phyloP scores from a whole-genome alignment of 2,113 vertebrate species.

The Clinocottus analis region DNA sequence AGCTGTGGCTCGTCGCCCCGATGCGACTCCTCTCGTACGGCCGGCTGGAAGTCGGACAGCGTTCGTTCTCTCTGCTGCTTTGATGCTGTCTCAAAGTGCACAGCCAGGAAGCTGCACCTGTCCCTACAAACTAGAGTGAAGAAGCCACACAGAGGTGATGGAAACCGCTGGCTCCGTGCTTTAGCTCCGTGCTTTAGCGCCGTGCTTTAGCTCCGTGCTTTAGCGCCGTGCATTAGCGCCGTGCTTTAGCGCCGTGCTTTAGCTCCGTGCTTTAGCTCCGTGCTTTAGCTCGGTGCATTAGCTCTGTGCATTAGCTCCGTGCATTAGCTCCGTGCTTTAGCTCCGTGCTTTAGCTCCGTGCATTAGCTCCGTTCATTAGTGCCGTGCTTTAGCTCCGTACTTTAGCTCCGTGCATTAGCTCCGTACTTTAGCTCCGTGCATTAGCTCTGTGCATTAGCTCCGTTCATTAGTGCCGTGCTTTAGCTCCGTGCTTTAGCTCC shows the following conservation, averaged over 20 bases:
- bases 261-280: background rate
- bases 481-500: background rate
- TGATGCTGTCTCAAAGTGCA: background rate
- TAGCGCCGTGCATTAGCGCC: background rate
- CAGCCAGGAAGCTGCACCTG: background rate
- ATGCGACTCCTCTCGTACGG: background rate
- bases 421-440: background rate
- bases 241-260: background rate
- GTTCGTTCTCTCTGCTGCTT: background rate
- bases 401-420: background rate
- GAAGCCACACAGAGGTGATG: background rate
- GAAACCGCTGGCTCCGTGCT: background rate
- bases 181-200: background rate
- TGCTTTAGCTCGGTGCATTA: no score
- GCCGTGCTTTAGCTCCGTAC: background rate
- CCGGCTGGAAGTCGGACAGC: slow-evolving; percentile 13
- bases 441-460: background rate
- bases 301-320: background rate
- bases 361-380: background rate
- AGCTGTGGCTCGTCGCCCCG: slow-evolving; percentile 10
- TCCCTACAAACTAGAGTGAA: background rate
- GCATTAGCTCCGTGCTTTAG: background rate
- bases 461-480: background rate
- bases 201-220: background rate
- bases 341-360: background rate